A percentile compares a stretch with the other conserved stretches of the same genome.
Evolutionary conservation across 2,113 vertebrate genomes (phyloP).

Genomic region (Ophthalmolycus amberensis): DNA sequence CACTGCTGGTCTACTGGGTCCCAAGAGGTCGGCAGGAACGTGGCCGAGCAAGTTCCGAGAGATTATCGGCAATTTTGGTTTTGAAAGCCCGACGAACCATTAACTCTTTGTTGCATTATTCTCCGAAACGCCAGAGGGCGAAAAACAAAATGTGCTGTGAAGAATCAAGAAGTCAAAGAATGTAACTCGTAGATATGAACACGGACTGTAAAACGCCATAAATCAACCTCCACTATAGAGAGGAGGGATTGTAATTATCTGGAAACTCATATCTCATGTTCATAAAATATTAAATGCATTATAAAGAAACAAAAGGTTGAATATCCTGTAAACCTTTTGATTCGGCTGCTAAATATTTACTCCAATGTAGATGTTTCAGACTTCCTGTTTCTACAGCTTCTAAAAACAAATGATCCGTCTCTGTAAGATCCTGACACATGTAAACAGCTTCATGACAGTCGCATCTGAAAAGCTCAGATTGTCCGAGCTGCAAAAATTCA

Average conservation of each 20-base stretch:
- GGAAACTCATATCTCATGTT: background rate
- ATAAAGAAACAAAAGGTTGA: background rate
- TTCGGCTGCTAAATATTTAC: too few relatives aligned
- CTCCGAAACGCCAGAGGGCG: too few relatives aligned
- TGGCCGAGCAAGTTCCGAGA: background rate
- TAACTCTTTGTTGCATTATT: too few relatives aligned
- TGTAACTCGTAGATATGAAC: too few relatives aligned
- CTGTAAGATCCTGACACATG: background rate
- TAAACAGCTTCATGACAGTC: too few relatives aligned
- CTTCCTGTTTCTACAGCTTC: too few relatives aligned
- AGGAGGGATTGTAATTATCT: background rate
- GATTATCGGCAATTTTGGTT: too few relatives aligned
- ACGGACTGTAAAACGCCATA: background rate
- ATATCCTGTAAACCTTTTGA: background rate
- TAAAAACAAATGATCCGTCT: too few relatives aligned
- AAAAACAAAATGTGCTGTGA: background rate
- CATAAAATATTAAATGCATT: background rate
- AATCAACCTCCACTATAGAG: background rate
- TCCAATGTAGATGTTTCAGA: too few relatives aligned
- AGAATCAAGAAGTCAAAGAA: background rate
- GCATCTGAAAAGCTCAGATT: background rate
- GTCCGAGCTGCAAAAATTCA: background rate
- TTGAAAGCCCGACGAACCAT: too few relatives aligned
- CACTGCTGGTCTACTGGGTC: slow-evolving; percentile 19
- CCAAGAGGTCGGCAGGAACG: slow-evolving; percentile 7